Evolutionary conservation across 2,888 invertebrate genomes (phyloP).

Genomic region (Glyphotaelius pellucidus): DNA sequence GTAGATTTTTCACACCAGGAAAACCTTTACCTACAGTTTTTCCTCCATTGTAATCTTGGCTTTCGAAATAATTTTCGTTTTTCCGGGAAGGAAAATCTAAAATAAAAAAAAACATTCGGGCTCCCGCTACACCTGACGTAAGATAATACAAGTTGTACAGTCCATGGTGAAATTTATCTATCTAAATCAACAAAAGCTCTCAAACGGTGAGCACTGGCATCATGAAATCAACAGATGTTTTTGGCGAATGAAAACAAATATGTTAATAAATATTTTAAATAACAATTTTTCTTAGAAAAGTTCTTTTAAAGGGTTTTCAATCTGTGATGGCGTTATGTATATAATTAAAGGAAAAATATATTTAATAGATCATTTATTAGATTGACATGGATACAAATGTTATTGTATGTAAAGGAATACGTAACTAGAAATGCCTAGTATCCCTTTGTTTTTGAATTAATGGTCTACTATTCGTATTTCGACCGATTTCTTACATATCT

Average conservation of each 20-base stretch:
- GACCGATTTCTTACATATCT: too few relatives aligned
- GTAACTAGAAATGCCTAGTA: too few relatives aligned
- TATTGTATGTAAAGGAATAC: too few relatives aligned
- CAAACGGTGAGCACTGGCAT: neutral
- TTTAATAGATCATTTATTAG: too few relatives aligned
- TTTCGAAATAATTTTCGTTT: constrained; percentile 8
- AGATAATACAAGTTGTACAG: neutral
- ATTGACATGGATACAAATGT: too few relatives aligned
- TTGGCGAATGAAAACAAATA: neutral
- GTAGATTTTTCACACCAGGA: constrained; percentile 26
- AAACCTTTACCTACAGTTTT: constrained; percentile 10
- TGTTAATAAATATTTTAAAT: too few relatives aligned
- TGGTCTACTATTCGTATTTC: too few relatives aligned
- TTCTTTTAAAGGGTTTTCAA: too few relatives aligned
- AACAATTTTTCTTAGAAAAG: too few relatives aligned
- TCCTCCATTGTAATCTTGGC: neutral
- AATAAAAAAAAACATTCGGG: neutral
- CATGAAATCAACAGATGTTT: neutral
- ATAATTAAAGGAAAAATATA: too few relatives aligned
- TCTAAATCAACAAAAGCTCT: neutral
- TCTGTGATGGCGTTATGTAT: too few relatives aligned
- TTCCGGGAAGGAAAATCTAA: neutral
- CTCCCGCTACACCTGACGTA: neutral
- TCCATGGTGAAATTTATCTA: neutral
- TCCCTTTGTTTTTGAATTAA: too few relatives aligned